Evolutionary conservation across 2,113 vertebrate species (phyloP), one percentile per base, ranked within the genome.

Genomic region (Elephas maximus): DNA sequence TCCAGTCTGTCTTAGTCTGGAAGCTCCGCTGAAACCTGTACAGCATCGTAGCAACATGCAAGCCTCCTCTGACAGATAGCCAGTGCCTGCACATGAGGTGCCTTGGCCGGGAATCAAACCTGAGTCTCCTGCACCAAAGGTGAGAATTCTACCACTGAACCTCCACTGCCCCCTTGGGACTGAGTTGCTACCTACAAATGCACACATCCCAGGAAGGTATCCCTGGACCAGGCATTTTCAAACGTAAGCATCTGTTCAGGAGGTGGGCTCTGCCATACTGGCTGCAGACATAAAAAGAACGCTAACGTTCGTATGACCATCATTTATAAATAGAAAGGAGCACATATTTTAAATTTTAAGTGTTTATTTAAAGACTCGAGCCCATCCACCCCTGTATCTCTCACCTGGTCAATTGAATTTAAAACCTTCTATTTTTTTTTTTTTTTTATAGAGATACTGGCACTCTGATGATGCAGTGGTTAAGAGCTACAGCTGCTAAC

Each of bases 111-210:
- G 26, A 12, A 14, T 33, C 28, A 33, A 69, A 33, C 65, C 65
- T 6, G 8, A 26, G 65, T 28, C 26, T 26, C 63, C 18, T 3
- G 63, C 8, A 9, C 28, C 8, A 24, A 65, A 65, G 63, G 63
- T 65, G 63, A 65, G 26, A 57, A 57, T 3, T 33, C 65, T 14
- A 69, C 65, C 65, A 14, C 65, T 33, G 65, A 69, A 33, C 65
- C 12, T 14, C 30, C 65, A 33, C 37, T 91, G 33, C 2, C 1
- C 10, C 65, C 30, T 69, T 69, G 78, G 93, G 87, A 95, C 6
- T 73, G 65, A 94, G 91, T 79, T 95, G 41, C 8, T n/a, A 71
- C 48, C 69, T 85, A 90, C 33, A 78, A 73, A 86, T 89, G 86
- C 44, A 87, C 17, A 7, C 2, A 2, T 17, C 77, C 71, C n/a